phyloP scores from a whole-genome alignment of 2,113 vertebrate genomes.

The Nycticryphes semicollaris region DNA sequence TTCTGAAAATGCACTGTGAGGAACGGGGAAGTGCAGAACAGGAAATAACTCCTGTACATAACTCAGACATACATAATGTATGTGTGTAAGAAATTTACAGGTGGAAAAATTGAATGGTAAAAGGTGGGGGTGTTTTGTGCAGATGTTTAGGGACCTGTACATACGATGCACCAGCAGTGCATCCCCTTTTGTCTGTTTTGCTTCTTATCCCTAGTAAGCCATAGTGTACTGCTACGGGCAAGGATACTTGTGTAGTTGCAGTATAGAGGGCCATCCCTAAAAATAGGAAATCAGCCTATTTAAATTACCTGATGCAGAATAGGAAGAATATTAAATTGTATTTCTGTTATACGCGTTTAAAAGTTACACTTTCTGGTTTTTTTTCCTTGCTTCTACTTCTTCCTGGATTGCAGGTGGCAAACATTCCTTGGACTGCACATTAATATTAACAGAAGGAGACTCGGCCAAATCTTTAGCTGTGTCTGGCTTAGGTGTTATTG shows the following conservation, averaged over 20 bases:
- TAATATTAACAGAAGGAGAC: slow-evolving; percentile 97
- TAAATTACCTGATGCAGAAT: background rate
- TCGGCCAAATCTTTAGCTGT: slow-evolving; percentile 97
- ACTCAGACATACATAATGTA: background rate
- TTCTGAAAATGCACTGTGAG: background rate
- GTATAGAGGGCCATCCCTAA: background rate
- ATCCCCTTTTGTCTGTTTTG: background rate
- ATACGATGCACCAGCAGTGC: background rate
- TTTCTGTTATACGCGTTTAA: background rate
- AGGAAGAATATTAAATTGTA: background rate
- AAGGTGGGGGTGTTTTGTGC: no score
- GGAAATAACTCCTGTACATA: background rate
- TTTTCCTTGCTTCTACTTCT: background rate
- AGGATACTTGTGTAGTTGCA: background rate
- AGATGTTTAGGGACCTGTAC: background rate
- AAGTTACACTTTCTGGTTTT: background rate
- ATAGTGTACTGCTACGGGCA: background rate
- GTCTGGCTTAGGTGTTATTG: slow-evolving; percentile 95
- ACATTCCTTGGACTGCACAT: slow-evolving; percentile 95
- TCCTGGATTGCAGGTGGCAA: slow-evolving; percentile 84
- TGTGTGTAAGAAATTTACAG: background rate
- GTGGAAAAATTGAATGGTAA: background rate
- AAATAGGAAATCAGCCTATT: background rate
- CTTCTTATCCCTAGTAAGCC: background rate
- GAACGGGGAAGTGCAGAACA: background rate